phyloP scores from a whole-genome alignment of 2,113 vertebrate species.

The Mesembrinibis cayennensis region DNA sequence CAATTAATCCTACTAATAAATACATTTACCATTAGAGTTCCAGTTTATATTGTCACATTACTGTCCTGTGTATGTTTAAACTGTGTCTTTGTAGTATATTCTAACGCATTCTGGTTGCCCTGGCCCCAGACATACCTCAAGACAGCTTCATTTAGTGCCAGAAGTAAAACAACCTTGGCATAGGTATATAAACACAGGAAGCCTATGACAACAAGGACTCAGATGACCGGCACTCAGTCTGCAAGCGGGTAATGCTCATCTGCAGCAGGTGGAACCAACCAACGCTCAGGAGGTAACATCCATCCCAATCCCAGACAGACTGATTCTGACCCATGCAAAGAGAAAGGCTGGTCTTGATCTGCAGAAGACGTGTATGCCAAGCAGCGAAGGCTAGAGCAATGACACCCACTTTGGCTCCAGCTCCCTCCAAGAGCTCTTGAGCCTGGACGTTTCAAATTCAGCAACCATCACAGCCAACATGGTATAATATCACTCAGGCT shows the following conservation, averaged over 20 bases:
- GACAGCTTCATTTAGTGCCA: background rate
- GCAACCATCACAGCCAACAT: background rate
- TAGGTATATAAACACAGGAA: background rate
- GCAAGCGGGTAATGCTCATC: rapidly evolving
- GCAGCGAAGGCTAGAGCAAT: background rate
- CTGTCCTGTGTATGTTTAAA: background rate
- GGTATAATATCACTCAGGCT: rapidly evolving
- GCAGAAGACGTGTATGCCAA: rapidly evolving
- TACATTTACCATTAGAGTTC: background rate
- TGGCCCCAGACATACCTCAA: background rate
- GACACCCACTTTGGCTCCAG: background rate
- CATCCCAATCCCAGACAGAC: background rate
- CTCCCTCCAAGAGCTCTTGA: background rate
- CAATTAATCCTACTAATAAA: background rate
- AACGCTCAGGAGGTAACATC: too few species aligned
- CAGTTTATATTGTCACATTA: background rate
- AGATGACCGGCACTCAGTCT: background rate
- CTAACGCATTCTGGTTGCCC: background rate
- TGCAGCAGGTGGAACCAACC: background rate
- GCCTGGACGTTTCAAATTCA: background rate
- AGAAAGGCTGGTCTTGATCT: background rate
- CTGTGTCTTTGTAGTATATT: background rate
- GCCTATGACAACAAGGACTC: background rate
- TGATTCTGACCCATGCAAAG: background rate
- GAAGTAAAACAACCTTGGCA: background rate